Conservation (phyloP, 2,888 invertebrate species). For the Trichopoda pennipes region DNA sequence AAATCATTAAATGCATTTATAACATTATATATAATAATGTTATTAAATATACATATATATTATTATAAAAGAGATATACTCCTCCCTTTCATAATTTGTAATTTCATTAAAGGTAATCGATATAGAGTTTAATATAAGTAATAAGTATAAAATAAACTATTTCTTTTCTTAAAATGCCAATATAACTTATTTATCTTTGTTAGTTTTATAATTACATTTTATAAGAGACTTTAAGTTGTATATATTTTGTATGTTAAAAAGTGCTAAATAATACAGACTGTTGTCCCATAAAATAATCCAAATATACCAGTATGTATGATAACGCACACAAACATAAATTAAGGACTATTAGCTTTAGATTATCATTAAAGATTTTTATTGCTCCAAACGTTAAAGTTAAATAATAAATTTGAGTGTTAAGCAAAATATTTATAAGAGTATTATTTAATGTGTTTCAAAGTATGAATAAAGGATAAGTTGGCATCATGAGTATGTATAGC, state of each 20-base stretch:
- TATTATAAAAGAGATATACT: too few relatives aligned
- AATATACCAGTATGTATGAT: neutral
- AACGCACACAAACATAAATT: constrained; percentile 55
- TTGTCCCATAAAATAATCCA: too few relatives aligned
- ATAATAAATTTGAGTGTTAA: neutral
- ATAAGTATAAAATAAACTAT: constrained; percentile 41
- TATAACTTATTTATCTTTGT: constrained; percentile 3
- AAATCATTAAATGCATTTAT: too few relatives aligned
- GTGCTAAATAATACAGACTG: too few relatives aligned
- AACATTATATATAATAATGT: too few relatives aligned
- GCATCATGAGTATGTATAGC: too few relatives aligned
- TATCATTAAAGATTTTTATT: constrained; percentile 65
- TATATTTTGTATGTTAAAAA: too few relatives aligned
- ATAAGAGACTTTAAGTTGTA: too few relatives aligned
- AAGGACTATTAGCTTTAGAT: constrained; percentile 64
- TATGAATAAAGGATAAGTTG: too few relatives aligned
- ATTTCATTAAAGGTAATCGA: neutral
- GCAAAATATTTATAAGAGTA: constrained; percentile 2
- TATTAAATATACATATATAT: too few relatives aligned
- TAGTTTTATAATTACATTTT: too few relatives aligned
- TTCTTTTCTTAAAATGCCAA: constrained; percentile 14
- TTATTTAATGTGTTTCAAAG: neutral
- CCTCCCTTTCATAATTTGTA: too few relatives aligned
- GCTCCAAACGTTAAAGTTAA: constrained; percentile 41
- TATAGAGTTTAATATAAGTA: constrained; percentile 7